Evolutionary conservation across 1,140 invertebrate species (phyloP), one percentile per base, ranked within the genome.

Genomic region (Drosophila parvula): DNA sequence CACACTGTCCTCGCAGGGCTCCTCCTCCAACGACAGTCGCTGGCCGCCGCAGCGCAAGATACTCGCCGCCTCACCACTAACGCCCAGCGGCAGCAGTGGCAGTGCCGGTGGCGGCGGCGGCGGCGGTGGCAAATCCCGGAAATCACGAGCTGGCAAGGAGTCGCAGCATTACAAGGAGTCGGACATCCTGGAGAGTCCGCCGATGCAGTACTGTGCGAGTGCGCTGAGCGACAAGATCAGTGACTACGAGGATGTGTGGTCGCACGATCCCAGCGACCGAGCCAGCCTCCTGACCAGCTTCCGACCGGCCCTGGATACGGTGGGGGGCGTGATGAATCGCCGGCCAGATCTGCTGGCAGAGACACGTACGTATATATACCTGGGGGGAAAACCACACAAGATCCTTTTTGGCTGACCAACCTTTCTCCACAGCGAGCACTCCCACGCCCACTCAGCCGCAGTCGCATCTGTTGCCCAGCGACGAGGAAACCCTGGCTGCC

Each of bases 171-270:
- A 95, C 92, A 94, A 96, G 92, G 96, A 97, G 83, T 97, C 96
- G 8, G 96, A 97, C 90, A 97, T 97, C 53, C 92, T 97, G 44
- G 96, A 97, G 90, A 96, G 96, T 27, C 95, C 95, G n/a, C 94
- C 94, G 61, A 93, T 95, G 14, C 82, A 81, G 51, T 98, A 98
- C 91, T 97, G 97, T 81, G 94, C 95, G 65, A 98, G 97, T 90
- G 96, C 96, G 7, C 93, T 98, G 8, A 95, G 96, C 47, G 97
- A 98, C 90, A 98, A 98, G 93, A 95, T 97, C 27, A 98, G 97
- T 64, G 98, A 99, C 92, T 99, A 99, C 91, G 97, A 99, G 93
- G 98, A 98, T 91, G 96, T 98, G 70, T 98, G 97, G 97, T 95
- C 95, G 40, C 95, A 94, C 47, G 95, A 97, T 92, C 93, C 60